These are phyloP conservation scores for Drosophila phalerata DNA, from an alignment of 2,888 invertebrate species.

Conservation along the genomic window DNA sequence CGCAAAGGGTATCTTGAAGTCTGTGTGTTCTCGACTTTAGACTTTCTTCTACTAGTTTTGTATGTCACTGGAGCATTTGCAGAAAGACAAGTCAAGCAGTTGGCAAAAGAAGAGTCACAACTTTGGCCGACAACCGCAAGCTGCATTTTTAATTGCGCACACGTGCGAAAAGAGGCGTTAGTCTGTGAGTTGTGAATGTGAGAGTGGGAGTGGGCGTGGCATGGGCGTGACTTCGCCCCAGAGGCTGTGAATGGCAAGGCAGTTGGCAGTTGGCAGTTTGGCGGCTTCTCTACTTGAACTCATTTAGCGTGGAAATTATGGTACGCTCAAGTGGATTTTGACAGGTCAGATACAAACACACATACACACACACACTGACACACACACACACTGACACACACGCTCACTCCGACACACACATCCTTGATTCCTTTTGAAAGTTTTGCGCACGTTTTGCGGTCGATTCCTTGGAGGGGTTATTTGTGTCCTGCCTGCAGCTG, in stretches of 20 bases:
- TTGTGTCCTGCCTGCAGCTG: conserved; percentile 26
- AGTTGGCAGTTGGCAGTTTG: conserved; percentile 29
- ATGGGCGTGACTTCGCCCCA: conserved; percentile 39
- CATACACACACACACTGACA: conserved; percentile 4
- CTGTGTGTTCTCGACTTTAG: neutral
- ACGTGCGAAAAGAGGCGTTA: conserved; percentile 62
- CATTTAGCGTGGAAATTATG: conserved; percentile 76
- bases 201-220: neutral
- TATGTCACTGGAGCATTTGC: conserved; percentile 74
- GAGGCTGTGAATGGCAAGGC: conserved; percentile 37
- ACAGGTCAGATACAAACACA: conserved; percentile 46
- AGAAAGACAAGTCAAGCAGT: conserved; percentile 24
- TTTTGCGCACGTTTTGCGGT: conserved; percentile 69
- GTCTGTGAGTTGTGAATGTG: neutral
- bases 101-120: conserved; percentile 24
- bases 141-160: conserved; percentile 79
- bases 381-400: conserved; percentile 9
- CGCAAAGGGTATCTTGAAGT: neutral
- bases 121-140: conserved; percentile 77
- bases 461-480: conserved; percentile 20
- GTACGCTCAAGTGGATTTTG: conserved; percentile 75
- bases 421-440: conserved; percentile 63
- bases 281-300: conserved; percentile 71
- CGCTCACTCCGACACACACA: conserved; percentile 26
- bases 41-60: conserved; percentile 50